Evolutionary conservation across 1,140 invertebrate species (phyloP), one percentile per base, ranked within the genome.

Genomic region (Colletes latitarsis): DNA sequence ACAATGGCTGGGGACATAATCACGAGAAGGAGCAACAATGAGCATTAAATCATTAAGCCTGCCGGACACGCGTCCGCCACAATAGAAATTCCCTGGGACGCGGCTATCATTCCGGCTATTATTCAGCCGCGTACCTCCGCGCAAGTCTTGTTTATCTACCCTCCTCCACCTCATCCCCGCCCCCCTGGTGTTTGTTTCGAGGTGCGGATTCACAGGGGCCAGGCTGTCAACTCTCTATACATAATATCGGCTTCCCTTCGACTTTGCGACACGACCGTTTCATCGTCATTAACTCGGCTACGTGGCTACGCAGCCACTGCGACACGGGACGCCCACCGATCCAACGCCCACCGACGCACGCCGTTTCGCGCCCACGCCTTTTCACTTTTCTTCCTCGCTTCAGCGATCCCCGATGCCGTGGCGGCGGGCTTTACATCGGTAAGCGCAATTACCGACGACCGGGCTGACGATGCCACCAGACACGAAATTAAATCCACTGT

Each of bases 11-110:
- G 57, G 19, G 57, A 14, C 71, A 70, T 79, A 85, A 86, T 85
- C 83, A 81, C 55, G 74, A 30, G 73, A 70, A 83, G 81, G 70
- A 82, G 66, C 77, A 83, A 87, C 84, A 86, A 87, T 87, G 74
- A 86, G 85, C 85, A 86, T 83, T 87, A 87, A 87, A 86, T 86
- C 84, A 87, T 87, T 87, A 87, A 86, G 62, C 73, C 69, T 58
- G 84, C 74, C 74, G 81, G 85, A 83, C 79, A 81, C 52, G 67
- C 62, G 76, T 73, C 41, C 19, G 17, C 70, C 81, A 87, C 85
- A 86, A 87, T 86, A 74, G 85, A 86, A 86, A 83, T 87, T 86
- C 81, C 72, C 19, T 52, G 12, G 52, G 49, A 69, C 76, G 43
- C 58, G 77, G 72, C 71, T 76, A 79, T 85, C 72, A 69, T 86